These are phyloP conservation scores for Nebria ingens DNA, from an alignment of 1,140 invertebrate genomes.

Conservation along the genomic window DNA sequence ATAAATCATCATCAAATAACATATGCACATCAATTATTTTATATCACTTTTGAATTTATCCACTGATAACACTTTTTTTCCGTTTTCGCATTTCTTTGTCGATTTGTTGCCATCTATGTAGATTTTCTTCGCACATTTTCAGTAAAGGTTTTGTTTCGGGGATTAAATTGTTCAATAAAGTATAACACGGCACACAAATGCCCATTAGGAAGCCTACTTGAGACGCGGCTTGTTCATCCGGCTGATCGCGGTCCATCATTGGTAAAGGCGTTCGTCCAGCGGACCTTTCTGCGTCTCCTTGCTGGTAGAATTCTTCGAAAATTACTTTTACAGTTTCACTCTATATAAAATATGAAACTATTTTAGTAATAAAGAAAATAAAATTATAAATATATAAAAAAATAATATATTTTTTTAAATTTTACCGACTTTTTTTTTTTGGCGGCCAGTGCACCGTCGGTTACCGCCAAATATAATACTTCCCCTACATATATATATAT, in stretches of 20 bases:
- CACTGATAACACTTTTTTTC: too few species aligned
- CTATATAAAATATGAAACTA: too few species aligned
- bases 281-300: slow-evolving; percentile 62
- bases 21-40: too few species aligned
- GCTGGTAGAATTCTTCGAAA: slow-evolving; percentile 79
- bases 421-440: too few species aligned
- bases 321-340: slow-evolving; percentile 66
- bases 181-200: slow-evolving; percentile 75
- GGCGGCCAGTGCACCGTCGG: too few species aligned
- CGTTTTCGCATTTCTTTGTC: slow-evolving; percentile 29
- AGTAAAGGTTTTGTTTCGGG: slow-evolving; percentile 61
- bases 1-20: too few species aligned
- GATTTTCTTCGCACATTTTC: slow-evolving; percentile 50
- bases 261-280: slow-evolving; percentile 60
- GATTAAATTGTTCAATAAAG: slow-evolving; percentile 52
- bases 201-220: slow-evolving; percentile 71
- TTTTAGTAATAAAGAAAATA: too few species aligned
- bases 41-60: too few species aligned
- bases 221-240: slow-evolving; percentile 58
- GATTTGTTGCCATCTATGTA: slow-evolving; percentile 44
- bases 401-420: too few species aligned
- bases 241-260: slow-evolving; percentile 72
- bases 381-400: too few species aligned
- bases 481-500: too few species aligned
- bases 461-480: too few species aligned